A percentile compares a stretch with the other conserved stretches of the same genome.
These are phyloP conservation scores for Taurulus bubalis DNA, from an alignment of 2,113 vertebrate genomes.

Conservation along the genomic window DNA sequence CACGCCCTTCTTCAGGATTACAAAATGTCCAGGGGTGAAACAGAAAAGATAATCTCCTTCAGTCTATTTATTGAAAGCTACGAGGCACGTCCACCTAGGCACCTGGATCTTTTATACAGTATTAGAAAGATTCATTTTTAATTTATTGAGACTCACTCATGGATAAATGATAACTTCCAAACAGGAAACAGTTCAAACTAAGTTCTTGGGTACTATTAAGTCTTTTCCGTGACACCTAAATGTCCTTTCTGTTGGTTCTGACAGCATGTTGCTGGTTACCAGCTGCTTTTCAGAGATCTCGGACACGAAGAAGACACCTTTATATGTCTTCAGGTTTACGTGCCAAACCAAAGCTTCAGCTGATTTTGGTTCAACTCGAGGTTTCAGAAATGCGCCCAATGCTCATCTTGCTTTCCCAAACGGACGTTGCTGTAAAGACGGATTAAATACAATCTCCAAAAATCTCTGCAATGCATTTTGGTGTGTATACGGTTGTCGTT, in stretches of 20 bases:
- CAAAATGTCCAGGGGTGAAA: not conserved
- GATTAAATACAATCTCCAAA: not conserved
- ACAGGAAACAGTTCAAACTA: not conserved
- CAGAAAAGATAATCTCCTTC: not conserved
- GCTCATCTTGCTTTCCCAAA: not conserved
- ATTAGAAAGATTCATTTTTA: not conserved
- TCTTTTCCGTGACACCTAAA: not conserved
- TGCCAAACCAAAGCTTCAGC: slow-evolving; percentile 17
- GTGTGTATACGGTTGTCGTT: not conserved
- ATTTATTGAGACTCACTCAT: not conserved
- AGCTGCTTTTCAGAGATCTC: not conserved
- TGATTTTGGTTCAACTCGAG: not conserved
- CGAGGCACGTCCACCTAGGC: not conserved
- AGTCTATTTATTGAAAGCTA: not conserved
- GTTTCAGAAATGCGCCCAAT: not conserved
- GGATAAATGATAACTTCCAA: not conserved
- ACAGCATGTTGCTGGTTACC: slow-evolving; percentile 2
- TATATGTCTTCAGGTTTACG: slow-evolving; percentile 7
- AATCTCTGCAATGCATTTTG: not conserved
- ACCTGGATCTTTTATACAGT: not conserved
- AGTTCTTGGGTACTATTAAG: not conserved
- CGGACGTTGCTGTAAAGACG: not conserved
- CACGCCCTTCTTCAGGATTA: too few species aligned
- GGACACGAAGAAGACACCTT: not conserved
- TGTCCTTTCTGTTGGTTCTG: not conserved